Percentiles rank a stretch among this genome's conserved stretches.
Conservation (phyloP, 2,888 invertebrate species). For the Diarsia mendica region DNA sequence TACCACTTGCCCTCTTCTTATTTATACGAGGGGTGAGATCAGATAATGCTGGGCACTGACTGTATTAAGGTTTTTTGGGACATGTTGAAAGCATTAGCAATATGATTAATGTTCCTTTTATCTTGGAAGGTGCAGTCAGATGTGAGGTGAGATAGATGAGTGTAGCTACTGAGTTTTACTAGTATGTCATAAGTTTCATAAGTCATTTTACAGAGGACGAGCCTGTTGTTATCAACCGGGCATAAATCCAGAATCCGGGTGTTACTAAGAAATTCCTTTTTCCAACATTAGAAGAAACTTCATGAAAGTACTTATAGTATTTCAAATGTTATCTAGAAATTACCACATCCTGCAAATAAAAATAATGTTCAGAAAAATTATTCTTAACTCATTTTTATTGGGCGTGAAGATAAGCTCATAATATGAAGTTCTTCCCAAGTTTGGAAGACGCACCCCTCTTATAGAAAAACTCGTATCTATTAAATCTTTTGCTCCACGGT, state of each 20-base stretch:
- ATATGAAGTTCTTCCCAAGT: not conserved
- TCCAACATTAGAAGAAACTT: not conserved
- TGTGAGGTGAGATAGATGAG: not conserved
- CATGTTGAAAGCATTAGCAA: not conserved
- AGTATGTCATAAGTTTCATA: too few relatives aligned
- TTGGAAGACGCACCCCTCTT: not conserved
- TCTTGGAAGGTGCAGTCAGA: too few relatives aligned
- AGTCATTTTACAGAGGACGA: not conserved
- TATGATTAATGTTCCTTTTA: not conserved
- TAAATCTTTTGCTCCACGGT: not conserved
- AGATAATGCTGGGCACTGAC: too few relatives aligned
- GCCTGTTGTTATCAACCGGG: not conserved
- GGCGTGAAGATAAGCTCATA: constrained; percentile 5
- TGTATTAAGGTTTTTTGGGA: not conserved
- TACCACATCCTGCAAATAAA: not conserved
- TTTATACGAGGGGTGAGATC: too few relatives aligned
- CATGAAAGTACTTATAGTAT: not conserved
- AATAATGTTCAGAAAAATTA: too few relatives aligned
- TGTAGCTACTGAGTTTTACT: not conserved
- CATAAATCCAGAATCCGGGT: not conserved
- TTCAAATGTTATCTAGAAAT: not conserved
- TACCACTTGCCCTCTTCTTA: too few relatives aligned
- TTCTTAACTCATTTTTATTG: constrained; percentile 21
- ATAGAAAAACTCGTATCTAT: not conserved
- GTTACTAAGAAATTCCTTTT: not conserved